Evolutionary conservation across 2,113 vertebrate species (phyloP).

Genomic region (Arvicanthis niloticus): DNA sequence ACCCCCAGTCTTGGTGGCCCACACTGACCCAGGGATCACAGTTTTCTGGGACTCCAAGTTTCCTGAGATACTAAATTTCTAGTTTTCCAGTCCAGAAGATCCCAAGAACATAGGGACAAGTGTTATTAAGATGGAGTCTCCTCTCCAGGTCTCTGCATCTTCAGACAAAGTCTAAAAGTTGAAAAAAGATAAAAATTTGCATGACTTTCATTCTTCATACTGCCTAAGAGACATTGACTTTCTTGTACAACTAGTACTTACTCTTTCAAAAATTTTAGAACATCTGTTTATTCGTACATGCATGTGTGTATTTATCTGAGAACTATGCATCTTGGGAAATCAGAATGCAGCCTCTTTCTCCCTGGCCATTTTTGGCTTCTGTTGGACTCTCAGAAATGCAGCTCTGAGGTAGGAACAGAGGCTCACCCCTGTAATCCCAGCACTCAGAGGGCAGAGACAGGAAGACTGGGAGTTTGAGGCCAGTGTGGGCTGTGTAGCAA

Average conservation of each 20-base stretch:
- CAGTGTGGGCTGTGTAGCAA: not conserved
- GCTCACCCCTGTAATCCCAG: not conserved
- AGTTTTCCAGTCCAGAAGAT: not conserved
- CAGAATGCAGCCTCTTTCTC: not conserved
- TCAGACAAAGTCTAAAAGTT: not conserved
- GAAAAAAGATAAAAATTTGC: not conserved
- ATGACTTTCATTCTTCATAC: not conserved
- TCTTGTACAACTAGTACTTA: not conserved
- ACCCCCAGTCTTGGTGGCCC: not conserved
- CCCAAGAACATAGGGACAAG: not conserved
- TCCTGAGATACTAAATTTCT: not conserved
- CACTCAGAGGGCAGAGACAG: not conserved
- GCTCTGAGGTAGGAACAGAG: not conserved
- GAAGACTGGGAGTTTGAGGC: not conserved
- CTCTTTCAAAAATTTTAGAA: not conserved
- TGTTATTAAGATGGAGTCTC: not conserved
- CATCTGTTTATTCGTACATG: not conserved
- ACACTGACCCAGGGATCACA: not conserved
- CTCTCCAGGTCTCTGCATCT: not conserved
- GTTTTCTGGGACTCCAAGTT: not conserved
- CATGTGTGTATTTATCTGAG: not conserved
- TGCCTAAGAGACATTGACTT: not conserved
- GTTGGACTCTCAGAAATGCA: not conserved
- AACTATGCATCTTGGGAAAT: not conserved
- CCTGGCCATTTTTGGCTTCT: not conserved